phyloP scores from a whole-genome alignment of 2,113 vertebrate species.

The Catagonus wagneri region DNA sequence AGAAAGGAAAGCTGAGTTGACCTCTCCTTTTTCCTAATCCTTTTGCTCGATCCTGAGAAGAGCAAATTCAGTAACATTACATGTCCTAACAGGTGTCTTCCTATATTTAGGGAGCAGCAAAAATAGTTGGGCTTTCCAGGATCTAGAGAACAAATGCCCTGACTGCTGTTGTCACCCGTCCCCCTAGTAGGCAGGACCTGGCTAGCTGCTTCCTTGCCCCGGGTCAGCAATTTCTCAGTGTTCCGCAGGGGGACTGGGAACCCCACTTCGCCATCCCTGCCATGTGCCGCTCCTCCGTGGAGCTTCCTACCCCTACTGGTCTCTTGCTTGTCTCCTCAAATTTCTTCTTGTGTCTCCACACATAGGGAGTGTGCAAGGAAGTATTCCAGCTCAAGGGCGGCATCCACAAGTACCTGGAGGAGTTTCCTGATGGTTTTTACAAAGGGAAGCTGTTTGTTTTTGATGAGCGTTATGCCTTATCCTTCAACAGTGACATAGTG shows the following conservation, averaged over 20 bases:
- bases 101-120: conserved; percentile 77
- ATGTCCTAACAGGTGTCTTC: conserved; percentile 68
- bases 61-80: conserved; percentile 62
- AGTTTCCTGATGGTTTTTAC: conserved; percentile 96
- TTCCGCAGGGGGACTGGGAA: background rate
- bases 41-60: conserved; percentile 65
- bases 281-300: background rate
- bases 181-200: background rate
- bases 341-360: conserved; percentile 67
- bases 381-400: conserved; percentile 98
- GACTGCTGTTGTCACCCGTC: conserved; percentile 35
- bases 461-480: conserved; percentile 96
- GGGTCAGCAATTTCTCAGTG: conserved; percentile 27
- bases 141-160: conserved; percentile 35
- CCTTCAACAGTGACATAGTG: conserved; percentile 92
- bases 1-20: conserved; percentile 58
- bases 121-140: conserved; percentile 70
- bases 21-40: conserved; percentile 49
- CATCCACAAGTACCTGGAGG: conserved; percentile 98
- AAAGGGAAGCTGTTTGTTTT: conserved; percentile 98
- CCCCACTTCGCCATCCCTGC: background rate
- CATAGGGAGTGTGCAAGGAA: conserved; percentile 95
- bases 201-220: conserved; percentile 41
- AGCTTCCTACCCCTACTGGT: background rate
- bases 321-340: conserved; percentile 7